Conservation (phyloP, 2,797 vertebrate genomes). For the Cephalopachus bancanus region DNA sequence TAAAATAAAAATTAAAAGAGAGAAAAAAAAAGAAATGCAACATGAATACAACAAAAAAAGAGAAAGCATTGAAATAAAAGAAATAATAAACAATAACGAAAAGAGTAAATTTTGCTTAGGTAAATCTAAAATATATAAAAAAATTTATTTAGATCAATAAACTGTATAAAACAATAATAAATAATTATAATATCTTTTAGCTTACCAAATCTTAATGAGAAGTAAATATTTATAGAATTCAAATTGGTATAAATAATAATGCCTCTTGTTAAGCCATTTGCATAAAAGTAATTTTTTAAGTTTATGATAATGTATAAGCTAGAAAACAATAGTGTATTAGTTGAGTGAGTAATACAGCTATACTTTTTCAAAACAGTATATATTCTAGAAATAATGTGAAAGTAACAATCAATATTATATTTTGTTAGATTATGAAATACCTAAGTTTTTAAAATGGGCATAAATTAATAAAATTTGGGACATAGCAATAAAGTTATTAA, state of each 20-base stretch:
- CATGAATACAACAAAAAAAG: no score
- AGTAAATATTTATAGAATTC: background rate
- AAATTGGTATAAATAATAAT: background rate
- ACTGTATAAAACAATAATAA: background rate
- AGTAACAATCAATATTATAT: background rate
- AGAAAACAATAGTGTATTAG: background rate
- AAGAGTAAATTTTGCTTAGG: background rate
- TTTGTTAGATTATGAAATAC: background rate
- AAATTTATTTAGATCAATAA: background rate
- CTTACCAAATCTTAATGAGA: background rate
- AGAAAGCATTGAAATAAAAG: background rate
- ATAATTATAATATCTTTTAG: background rate
- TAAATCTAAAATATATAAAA: background rate
- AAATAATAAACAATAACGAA: background rate
- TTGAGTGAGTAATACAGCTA: background rate
- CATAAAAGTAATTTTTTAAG: background rate
- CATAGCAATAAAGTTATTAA: background rate
- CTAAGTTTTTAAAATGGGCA: background rate
- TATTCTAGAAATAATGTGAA: background rate
- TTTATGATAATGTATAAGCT: background rate
- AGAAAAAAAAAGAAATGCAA: no score
- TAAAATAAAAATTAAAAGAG: no score
- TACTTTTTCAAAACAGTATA: background rate
- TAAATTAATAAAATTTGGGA: background rate
- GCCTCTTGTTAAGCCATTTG: background rate